Evolutionary conservation across 2,888 invertebrate species (phyloP).

Genomic region (Lamellibrachia columna): DNA sequence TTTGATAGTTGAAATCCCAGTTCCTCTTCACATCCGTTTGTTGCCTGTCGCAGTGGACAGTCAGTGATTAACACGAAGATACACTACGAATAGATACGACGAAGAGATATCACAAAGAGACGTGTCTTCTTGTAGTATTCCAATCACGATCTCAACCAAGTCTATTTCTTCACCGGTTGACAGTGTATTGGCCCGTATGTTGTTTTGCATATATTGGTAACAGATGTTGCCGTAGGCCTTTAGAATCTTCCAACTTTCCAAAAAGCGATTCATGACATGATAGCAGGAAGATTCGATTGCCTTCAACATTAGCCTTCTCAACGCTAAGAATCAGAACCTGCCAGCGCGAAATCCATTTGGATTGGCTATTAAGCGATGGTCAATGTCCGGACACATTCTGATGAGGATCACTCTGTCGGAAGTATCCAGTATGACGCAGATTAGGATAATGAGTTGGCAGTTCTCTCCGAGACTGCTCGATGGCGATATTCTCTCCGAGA

Average conservation of each 20-base stretch:
- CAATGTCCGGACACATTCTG: neutral
- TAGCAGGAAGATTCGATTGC: neutral
- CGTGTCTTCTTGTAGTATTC: neutral
- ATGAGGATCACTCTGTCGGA: neutral
- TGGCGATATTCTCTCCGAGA: neutral
- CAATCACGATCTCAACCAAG: neutral
- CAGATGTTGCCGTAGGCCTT: neutral
- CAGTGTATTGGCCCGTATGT: neutral
- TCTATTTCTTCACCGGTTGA: neutral
- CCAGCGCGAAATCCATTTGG: too few relatives aligned
- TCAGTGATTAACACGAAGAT: neutral
- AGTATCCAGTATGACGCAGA: neutral
- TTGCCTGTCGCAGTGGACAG: neutral
- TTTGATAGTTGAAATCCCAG: neutral
- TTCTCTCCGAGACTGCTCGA: neutral
- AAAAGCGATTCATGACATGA: neutral
- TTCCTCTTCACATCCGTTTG: neutral
- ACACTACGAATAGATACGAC: neutral
- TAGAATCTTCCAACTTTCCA: neutral
- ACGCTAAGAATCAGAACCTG: neutral
- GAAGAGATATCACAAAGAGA: neutral
- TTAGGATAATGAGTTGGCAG: neutral
- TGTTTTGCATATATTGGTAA: neutral
- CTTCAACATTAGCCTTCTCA: neutral
- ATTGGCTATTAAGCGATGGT: too few relatives aligned